A percentile compares a stretch with the other conserved stretches of the same genome.
Conservation (phyloP, 2,797 vertebrate species). For the Smutsia gigantea region DNA sequence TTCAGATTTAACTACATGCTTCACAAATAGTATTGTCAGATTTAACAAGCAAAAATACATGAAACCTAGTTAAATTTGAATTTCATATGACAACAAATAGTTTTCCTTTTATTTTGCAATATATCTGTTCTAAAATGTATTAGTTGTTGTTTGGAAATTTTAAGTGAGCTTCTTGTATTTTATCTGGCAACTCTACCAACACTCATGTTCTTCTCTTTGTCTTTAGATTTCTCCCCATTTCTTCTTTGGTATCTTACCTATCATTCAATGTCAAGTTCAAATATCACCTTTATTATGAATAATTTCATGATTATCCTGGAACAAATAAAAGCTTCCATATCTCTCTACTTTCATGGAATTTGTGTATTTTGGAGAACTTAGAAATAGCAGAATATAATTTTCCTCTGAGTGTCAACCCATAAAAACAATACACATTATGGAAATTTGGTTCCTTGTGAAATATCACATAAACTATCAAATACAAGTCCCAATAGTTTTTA, state of each 20-base stretch:
- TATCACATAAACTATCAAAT: not conserved
- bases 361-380: not conserved
- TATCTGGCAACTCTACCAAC: not conserved
- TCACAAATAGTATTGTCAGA: not conserved
- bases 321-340: not conserved
- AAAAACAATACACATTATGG: not conserved
- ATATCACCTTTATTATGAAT: not conserved
- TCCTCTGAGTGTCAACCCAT: not conserved
- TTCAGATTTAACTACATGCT: not conserved
- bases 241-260: not conserved
- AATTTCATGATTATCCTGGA: not conserved
- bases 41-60: not conserved
- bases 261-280: not conserved
- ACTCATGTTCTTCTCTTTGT: not conserved
- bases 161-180: not conserved
- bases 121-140: not conserved
- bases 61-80: not conserved
- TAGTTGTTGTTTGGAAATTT: not conserved
- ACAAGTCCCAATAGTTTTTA: not conserved
- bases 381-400: not conserved
- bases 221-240: not conserved
- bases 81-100: not conserved
- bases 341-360: not conserved
- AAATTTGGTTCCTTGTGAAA: not conserved
- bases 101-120: not conserved